Base-by-base conservation (phyloP, 2,888 invertebrate species). In the Drosophila heteroneura region DNA sequence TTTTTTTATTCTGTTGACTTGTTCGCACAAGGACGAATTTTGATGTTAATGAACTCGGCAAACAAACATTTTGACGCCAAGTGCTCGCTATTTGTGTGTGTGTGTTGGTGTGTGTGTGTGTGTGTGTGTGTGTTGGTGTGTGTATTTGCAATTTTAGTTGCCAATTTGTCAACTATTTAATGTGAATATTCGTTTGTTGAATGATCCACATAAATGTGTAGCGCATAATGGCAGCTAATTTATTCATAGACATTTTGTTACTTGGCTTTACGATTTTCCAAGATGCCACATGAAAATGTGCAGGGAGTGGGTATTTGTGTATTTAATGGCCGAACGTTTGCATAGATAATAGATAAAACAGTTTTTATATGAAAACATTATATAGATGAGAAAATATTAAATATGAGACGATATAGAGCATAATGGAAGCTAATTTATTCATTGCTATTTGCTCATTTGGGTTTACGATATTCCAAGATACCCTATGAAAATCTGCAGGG, bases 1-100 rank as follows among this genome's bases (percentile, higher is more conserved):
- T 22, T 33, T 37, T n/a, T 51, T 52, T 51, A 49, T 49, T 70
- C 28, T 66, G 59, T 80, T 70, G 81, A 64, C 60, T 77, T 35
- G 66, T 57, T 54, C 74, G 66, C 67, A 81, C 81, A 81, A 83
- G 81, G 81, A 83, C 83, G 84, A 83, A 83, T 71, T 79, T 74
- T 66, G 75, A 89, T 87, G 86, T 89, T 87, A 87, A 87, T 87
- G 86, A 87, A 87, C 86, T 91, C 91, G 70, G 59, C 85, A 89
- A 86, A 90, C 89, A 86, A 81, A 80, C 81, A 69, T 66, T 73
- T 69, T 59, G 63, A 70, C 60, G 79, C 63, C 79, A 79, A 85
- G 90, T 88, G 85, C 72, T 73, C 51, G 69, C 44, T 52, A 64
- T 63, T 52, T 72, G 60, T 56, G 51, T 67, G 44, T 63, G 58